phyloP scores from a whole-genome alignment of 2,797 vertebrate species.

The Rhynchotus rufescens region DNA sequence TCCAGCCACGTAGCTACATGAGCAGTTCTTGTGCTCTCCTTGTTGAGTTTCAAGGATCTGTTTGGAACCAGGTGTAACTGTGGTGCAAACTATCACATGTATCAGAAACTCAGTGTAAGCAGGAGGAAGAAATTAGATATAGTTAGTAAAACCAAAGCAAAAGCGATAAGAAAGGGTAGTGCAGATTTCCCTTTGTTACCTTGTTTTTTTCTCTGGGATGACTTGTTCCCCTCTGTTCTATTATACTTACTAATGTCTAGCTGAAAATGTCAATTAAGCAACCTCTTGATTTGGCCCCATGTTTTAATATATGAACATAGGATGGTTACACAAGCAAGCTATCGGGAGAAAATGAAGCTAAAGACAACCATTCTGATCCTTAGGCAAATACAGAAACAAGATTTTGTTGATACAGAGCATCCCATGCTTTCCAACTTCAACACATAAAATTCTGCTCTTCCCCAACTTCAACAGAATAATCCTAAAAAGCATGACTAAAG shows the following conservation, averaged over 20 bases:
- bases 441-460: background rate
- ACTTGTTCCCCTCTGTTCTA: background rate
- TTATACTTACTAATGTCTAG: background rate
- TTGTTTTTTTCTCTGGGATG: background rate
- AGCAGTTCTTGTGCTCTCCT: background rate
- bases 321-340: background rate
- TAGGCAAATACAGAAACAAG: background rate
- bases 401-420: background rate
- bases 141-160: rapidly evolving
- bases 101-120: background rate
- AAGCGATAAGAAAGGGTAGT: background rate
- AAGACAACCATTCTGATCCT: background rate
- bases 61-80: background rate
- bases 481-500: no score
- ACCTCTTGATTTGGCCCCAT: constrained; percentile 8
- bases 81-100: background rate
- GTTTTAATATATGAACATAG: background rate
- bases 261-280: background rate
- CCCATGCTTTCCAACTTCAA: background rate
- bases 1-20: background rate
- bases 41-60: background rate
- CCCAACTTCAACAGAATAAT: no score
- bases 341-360: background rate
- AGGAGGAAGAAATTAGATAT: background rate
- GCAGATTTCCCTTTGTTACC: background rate